phyloP scores from a whole-genome alignment of 2,888 invertebrate species.

The Nomada goodeniana region DNA sequence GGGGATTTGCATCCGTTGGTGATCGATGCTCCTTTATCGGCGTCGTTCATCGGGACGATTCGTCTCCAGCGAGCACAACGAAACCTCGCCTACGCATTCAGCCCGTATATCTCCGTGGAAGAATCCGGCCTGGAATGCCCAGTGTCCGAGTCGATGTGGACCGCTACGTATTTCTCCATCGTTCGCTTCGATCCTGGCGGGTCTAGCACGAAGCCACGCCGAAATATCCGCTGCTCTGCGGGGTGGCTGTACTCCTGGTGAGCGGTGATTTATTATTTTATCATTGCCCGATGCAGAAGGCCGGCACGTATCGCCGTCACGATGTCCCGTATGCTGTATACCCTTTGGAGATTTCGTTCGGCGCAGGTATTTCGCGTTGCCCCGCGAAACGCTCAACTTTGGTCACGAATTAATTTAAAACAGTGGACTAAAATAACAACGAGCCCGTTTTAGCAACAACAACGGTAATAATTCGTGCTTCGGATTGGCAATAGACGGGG shows the following conservation, averaged over 20 bases:
- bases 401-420: too few species aligned
- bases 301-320: constrained; percentile 14
- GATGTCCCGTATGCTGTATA: constrained; percentile 42
- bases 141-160: constrained; percentile 24
- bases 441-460: too few species aligned
- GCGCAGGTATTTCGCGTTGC: constrained; percentile 43
- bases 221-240: constrained; percentile 21
- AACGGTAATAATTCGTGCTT: constrained; percentile 4
- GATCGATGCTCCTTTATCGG: constrained; percentile 41
- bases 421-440: too few species aligned
- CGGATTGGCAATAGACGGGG: constrained; percentile 21
- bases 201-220: not conserved
- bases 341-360: constrained; percentile 51
- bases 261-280: constrained; percentile 65
- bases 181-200: constrained; percentile 7
- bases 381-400: not conserved
- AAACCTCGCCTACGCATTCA: constrained; percentile 29
- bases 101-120: constrained; percentile 20
- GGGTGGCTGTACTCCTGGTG: constrained; percentile 21
- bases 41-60: constrained; percentile 11
- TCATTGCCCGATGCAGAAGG: constrained; percentile 55
- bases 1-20: constrained; percentile 1
- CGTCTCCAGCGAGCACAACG: constrained; percentile 12
- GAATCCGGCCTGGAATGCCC: constrained; percentile 36
- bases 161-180: constrained; percentile 21